Evolutionary conservation across 1,140 invertebrate genomes (phyloP), one percentile per base, ranked within the genome.

Genomic region (Bombus confusus): DNA sequence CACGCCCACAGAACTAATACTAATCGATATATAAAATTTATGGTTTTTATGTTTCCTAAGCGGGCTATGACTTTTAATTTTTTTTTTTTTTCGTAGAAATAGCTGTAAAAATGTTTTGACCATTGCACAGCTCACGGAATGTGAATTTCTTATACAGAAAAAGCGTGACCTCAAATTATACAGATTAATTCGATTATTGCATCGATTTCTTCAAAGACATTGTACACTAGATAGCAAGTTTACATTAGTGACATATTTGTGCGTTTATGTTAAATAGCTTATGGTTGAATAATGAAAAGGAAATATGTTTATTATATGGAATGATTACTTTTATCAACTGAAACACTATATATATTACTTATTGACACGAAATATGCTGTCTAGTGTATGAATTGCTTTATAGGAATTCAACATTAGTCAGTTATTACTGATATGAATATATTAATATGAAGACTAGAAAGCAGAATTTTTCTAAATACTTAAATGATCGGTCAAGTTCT

Each of bases 171-270:
- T 71, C 75, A 59, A 78, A 84, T 72, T 78, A 79, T 78, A 47
- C 57, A 85, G 39, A 84, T 62, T 72, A 62, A 80, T 80, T 85
- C 83, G 76, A 85, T 85, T 85, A 80, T 85, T 85, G 77, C 68
- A 72, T 80, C 77, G 77, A 80, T 72, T 52, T 85, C 78, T 84
- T 37, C 72, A 52, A 31, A 59, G 15, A 25, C 47, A 77, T 52
- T 84, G 39, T 84, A 84, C 83, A 84, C 83, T 84, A 84, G 83
- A 84, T 62, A 79, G 83, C 83, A 84, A 59, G 66, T 79, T 71
- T 84, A 78, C 43, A 71, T 52, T 79, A 72, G 62, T 43, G 8
- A 72, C 31, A 68, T 59, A 37, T 62, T 69, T 83, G 75, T 84
- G 83, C 76, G 83, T 79, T 84, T 43, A 37, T 62, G n/a, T 72